Conservation (phyloP, 2,797 vertebrate genomes). For the Diplodus sargus region DNA sequence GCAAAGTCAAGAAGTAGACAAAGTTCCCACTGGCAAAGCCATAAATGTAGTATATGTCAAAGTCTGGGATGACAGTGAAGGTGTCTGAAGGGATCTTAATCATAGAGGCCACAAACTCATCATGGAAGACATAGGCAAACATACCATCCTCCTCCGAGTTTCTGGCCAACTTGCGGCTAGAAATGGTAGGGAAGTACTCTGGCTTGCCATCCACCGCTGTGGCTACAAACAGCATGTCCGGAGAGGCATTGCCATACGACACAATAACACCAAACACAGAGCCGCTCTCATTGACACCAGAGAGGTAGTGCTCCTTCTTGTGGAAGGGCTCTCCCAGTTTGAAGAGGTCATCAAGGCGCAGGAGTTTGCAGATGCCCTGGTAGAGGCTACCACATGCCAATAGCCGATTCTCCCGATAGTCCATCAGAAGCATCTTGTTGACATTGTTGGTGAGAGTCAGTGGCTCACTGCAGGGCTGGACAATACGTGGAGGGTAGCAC, state of each 20-base stretch:
- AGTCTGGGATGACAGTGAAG: slow-evolving; percentile 97
- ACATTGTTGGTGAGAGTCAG: slow-evolving; percentile 94
- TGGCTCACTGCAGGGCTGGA: slow-evolving; percentile 96
- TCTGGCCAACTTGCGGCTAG: slow-evolving; percentile 94
- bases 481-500: slow-evolving; percentile 97
- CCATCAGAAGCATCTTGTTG: slow-evolving; percentile 99
- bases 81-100: slow-evolving; percentile 99
- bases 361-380: slow-evolving; percentile 98
- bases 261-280: slow-evolving; percentile 98
- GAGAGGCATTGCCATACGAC: slow-evolving; percentile 91
- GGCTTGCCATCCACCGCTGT: slow-evolving; percentile 97
- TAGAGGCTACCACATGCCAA: slow-evolving; percentile 97
- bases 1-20: slow-evolving; percentile 97
- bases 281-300: slow-evolving; percentile 96
- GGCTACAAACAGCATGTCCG: slow-evolving; percentile 96
- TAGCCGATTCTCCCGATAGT: slow-evolving; percentile 96
- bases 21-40: slow-evolving; percentile 98
- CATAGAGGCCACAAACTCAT: slow-evolving; percentile 98
- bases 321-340: slow-evolving; percentile 98
- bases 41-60: slow-evolving; percentile 98
- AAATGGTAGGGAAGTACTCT: slow-evolving; percentile 99
- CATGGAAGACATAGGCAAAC: slow-evolving; percentile 98
- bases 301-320: slow-evolving; percentile 99
- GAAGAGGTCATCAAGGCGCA: slow-evolving; percentile 97
- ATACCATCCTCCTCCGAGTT: slow-evolving; percentile 98